phyloP scores from a whole-genome alignment of 1,140 invertebrate species.

The Saccostrea echinata region DNA sequence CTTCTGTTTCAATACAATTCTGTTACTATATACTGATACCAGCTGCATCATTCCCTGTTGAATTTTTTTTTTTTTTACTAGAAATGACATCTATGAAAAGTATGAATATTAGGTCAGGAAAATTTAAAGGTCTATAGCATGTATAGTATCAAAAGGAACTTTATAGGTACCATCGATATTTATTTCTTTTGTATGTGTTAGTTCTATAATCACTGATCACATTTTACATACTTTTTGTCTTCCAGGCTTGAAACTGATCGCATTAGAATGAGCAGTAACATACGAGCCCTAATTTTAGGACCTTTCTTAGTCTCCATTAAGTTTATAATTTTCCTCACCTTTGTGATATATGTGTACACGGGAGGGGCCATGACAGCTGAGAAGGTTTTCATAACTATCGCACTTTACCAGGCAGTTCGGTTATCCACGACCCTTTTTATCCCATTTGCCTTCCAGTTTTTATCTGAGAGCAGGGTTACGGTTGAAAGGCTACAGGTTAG shows the following conservation, averaged over 20 bases:
- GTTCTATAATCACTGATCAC: not conserved
- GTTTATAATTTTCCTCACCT: conserved; percentile 74
- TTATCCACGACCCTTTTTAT: conserved; percentile 70
- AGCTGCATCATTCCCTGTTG: no score
- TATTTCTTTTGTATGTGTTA: not conserved
- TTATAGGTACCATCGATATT: no score
- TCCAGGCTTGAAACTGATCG: conserved; percentile 70
- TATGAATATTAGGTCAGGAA: no score
- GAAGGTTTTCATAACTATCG: conserved; percentile 70
- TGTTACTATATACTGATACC: no score
- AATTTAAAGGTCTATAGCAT: no score
- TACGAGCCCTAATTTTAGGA: conserved; percentile 69
- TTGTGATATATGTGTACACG: conserved; percentile 65
- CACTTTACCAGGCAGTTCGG: conserved; percentile 69
- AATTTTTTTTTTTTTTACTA: no score
- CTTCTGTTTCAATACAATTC: no score
- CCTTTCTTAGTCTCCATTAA: conserved; percentile 75
- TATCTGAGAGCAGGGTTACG: conserved; percentile 76
- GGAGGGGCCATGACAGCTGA: conserved; percentile 67
- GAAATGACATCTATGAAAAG: no score
- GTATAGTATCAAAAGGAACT: no score
- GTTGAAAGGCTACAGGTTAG: conserved; percentile 78
- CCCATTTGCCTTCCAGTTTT: conserved; percentile 72
- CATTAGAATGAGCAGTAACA: conserved; percentile 62
- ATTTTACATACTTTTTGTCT: conserved; percentile 39